phyloP scores from a whole-genome alignment of 1,140 invertebrate genomes.

The Pseudomyrmex sp. region DNA sequence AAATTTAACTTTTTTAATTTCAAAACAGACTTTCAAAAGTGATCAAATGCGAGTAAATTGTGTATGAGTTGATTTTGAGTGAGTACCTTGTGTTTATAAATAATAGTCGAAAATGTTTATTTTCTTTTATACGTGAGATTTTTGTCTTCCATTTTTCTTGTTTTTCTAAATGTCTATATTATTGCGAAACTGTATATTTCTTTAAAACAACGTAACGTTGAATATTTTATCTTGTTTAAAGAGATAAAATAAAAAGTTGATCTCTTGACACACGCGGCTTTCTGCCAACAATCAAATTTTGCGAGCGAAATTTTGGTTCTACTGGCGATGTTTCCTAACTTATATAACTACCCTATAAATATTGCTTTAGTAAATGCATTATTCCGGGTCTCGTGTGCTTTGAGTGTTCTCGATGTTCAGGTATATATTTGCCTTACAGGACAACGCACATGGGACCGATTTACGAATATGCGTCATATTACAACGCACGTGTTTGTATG shows the following conservation, averaged over 20 bases:
- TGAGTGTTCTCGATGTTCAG: slow-evolving; percentile 26
- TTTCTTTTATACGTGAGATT: too few species aligned
- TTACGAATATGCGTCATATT: slow-evolving; percentile 34
- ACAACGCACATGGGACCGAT: slow-evolving; percentile 31
- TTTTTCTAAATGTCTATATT: too few species aligned
- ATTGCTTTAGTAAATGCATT: slow-evolving; percentile 42
- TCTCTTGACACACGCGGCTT: background rate
- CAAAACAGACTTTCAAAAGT: too few species aligned
- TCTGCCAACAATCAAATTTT: background rate
- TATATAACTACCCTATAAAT: slow-evolving; percentile 28
- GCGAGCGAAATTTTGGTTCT: slow-evolving; percentile 18
- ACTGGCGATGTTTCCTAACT: slow-evolving; percentile 30
- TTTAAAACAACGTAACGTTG: background rate
- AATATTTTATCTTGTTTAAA: background rate
- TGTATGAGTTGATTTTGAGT: too few species aligned
- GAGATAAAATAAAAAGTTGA: background rate
- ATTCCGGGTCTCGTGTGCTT: slow-evolving; percentile 23
- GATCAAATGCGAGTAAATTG: too few species aligned
- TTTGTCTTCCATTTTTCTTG: too few species aligned
- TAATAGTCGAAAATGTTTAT: too few species aligned
- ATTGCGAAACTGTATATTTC: too few species aligned
- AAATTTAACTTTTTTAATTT: too few species aligned
- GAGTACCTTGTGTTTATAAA: too few species aligned
- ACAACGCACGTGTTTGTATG: slow-evolving; percentile 66
- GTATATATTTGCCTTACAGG: slow-evolving; percentile 21